Evolutionary conservation across 2,797 vertebrate genomes (phyloP).

Genomic region (Astyanax mexicanus): DNA sequence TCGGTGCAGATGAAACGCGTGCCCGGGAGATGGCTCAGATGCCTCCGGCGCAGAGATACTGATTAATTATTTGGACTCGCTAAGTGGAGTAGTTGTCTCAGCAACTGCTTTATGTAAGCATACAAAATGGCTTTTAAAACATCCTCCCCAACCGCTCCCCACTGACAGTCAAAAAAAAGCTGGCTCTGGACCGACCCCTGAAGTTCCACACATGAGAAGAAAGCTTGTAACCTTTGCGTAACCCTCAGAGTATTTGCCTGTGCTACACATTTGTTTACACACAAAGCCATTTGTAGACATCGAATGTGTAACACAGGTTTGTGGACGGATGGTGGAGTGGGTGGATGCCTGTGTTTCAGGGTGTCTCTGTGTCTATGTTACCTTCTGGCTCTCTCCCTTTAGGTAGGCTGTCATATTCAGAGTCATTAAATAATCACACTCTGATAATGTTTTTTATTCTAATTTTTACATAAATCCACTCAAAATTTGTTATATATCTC

Average conservation of each 20-base stretch:
- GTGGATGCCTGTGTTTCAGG: too few relatives aligned
- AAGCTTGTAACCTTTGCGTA: neutral
- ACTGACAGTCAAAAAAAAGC: constrained; percentile 13
- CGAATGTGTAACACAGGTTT: too few relatives aligned
- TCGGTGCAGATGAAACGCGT: constrained; percentile 61
- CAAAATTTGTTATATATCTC: too few relatives aligned
- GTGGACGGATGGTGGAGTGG: too few relatives aligned
- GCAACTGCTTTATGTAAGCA: constrained; percentile 44
- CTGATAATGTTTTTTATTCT: too few relatives aligned
- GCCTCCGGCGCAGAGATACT: constrained; percentile 46
- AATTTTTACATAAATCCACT: too few relatives aligned
- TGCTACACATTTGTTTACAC: neutral
- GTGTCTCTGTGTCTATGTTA: too few relatives aligned
- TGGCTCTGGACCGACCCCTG: neutral
- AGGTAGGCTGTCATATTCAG: too few relatives aligned
- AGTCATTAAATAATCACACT: too few relatives aligned
- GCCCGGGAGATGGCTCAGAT: constrained; percentile 50
- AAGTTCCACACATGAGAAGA: constrained; percentile 4
- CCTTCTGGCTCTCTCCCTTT: too few relatives aligned
- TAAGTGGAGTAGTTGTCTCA: constrained; percentile 51
- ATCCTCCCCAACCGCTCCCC: constrained; percentile 13
- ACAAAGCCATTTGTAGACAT: neutral
- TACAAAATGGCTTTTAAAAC: constrained; percentile 49
- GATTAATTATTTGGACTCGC: constrained; percentile 47
- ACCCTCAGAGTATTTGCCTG: too few relatives aligned